Evolutionary conservation across 1,140 invertebrate species (phyloP).

Genomic region (Stegodyphus mimosarum): DNA sequence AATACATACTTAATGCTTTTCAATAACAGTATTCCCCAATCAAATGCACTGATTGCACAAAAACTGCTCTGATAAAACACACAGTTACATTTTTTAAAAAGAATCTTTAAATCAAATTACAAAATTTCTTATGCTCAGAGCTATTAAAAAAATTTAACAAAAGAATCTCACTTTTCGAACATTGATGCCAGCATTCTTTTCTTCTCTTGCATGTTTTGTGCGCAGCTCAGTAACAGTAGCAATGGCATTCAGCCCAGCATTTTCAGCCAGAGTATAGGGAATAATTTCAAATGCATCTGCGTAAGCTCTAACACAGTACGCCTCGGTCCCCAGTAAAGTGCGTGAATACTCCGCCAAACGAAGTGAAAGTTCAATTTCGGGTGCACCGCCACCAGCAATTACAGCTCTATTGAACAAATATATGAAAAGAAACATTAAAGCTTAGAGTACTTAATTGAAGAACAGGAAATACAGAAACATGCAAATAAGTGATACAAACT

Average conservation of each 20-base stretch:
- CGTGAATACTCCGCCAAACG: conserved; percentile 85
- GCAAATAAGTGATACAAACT: no score
- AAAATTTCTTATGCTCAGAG: no score
- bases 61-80: no score
- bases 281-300: conserved; percentile 97
- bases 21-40: no score
- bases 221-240: conserved; percentile 96
- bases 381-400: conserved; percentile 95
- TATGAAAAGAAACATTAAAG: neutral
- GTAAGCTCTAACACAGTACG: conserved; percentile 92
- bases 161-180: conserved; percentile 77
- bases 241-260: conserved; percentile 98
- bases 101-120: no score
- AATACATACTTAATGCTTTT: no score
- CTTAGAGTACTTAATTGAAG: no score
- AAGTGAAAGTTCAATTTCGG: conserved; percentile 93
- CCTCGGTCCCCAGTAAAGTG: conserved; percentile 88
- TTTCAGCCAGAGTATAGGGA: conserved; percentile 98
- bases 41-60: no score
- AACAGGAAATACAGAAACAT: no score
- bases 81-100: no score
- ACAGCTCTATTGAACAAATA: conserved; percentile 73
- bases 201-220: conserved; percentile 89
- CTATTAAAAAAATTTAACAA: no score
- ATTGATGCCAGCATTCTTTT: conserved; percentile 92